Evolutionary conservation across 2,888 invertebrate species (phyloP).

Genomic region (Trichogramma evanescens): DNA sequence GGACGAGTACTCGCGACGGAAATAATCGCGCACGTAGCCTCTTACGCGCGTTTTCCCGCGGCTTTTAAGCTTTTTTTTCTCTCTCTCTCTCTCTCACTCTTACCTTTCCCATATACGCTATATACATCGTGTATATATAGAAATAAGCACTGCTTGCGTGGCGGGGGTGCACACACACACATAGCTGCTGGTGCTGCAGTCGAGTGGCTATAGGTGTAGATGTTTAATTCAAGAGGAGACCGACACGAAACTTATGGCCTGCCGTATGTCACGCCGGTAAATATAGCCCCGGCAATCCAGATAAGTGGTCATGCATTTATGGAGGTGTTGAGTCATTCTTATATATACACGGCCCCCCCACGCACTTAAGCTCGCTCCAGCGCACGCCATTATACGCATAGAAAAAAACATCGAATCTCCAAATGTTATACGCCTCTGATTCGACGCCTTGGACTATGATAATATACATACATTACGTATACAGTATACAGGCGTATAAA

Average conservation of each 20-base stretch:
- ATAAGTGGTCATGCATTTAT: constrained; percentile 49
- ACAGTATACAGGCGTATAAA: too few species aligned
- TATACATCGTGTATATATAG: constrained; percentile 13
- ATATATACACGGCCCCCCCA: too few species aligned
- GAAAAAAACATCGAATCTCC: too few species aligned
- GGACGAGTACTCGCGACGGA: background rate
- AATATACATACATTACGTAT: too few species aligned
- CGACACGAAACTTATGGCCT: constrained; percentile 34
- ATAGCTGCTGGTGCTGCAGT: constrained; percentile 4
- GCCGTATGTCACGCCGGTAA: constrained; percentile 32
- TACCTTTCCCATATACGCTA: background rate
- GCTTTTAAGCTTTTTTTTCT: constrained; percentile 35
- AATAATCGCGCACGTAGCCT: constrained; percentile 10
- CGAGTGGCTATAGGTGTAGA: constrained; percentile 15
- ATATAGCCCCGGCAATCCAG: constrained; percentile 36
- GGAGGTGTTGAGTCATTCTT: constrained; percentile 26
- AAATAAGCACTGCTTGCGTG: too few species aligned
- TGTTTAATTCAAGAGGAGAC: constrained; percentile 44
- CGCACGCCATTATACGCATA: too few species aligned
- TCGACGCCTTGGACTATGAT: too few species aligned
- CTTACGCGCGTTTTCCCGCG: constrained; percentile 30
- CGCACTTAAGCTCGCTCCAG: too few species aligned
- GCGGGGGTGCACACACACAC: too few species aligned
- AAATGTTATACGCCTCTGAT: too few species aligned
- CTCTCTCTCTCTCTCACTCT: background rate